Percentiles rank a stretch among this genome's conserved stretches.
These are phyloP conservation scores for Drosophila ercepeae DNA, from an alignment of 1,140 invertebrate species.

Conservation along the genomic window DNA sequence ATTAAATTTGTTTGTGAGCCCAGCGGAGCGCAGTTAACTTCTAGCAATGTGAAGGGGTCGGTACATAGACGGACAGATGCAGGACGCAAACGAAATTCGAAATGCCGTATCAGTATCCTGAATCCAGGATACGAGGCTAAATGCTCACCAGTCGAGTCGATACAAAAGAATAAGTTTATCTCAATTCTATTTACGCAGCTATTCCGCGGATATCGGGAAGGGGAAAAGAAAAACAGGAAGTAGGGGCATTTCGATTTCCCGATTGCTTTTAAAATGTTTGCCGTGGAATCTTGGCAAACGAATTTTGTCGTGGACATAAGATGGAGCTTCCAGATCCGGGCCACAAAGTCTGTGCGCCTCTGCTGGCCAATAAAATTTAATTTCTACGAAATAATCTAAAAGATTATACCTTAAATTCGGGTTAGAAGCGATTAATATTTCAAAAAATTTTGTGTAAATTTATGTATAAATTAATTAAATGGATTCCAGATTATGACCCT, in stretches of 20 bases:
- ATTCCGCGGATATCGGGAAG: background rate
- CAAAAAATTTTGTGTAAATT: too few species aligned
- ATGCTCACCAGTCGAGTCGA: slow-evolving; percentile 53
- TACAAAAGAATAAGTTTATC: slow-evolving; percentile 81
- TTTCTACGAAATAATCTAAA: slow-evolving; percentile 27
- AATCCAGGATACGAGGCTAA: slow-evolving; percentile 28
- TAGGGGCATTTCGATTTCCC: slow-evolving; percentile 11
- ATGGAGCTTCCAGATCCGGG: background rate
- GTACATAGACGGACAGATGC: background rate
- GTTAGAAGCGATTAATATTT: too few species aligned
- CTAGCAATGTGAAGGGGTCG: background rate
- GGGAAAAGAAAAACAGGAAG: background rate
- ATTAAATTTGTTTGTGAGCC: slow-evolving; percentile 79
- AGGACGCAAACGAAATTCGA: slow-evolving; percentile 25
- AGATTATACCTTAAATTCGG: too few species aligned
- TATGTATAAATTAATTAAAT: slow-evolving; percentile 42
- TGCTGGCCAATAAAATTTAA: slow-evolving; percentile 28
- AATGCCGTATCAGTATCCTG: slow-evolving; percentile 49
- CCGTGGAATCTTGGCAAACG: slow-evolving; percentile 49
- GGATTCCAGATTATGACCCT: slow-evolving; percentile 14
- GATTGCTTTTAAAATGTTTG: slow-evolving; percentile 52
- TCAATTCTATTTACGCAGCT: slow-evolving; percentile 72
- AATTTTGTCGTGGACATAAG: slow-evolving; percentile 32
- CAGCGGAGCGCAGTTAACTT: slow-evolving; percentile 54
- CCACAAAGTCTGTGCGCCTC: background rate